These are phyloP conservation scores for Zaprionus tsacasi DNA, from an alignment of 1,140 invertebrate genomes.

Conservation along the genomic window DNA sequence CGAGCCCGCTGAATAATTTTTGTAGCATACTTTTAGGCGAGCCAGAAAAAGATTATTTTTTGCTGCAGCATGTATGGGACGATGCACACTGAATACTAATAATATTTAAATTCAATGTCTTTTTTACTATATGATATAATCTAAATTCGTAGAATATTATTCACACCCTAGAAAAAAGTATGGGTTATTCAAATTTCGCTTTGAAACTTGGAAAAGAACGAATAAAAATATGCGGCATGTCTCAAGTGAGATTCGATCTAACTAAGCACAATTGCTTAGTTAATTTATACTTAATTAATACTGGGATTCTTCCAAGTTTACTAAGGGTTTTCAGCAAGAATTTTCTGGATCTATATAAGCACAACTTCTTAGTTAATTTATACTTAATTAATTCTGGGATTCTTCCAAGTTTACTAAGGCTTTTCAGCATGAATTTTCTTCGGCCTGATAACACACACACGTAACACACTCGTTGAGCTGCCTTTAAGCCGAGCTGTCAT, in stretches of 20 bases:
- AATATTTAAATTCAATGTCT: no score
- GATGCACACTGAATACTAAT: neutral
- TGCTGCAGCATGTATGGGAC: neutral
- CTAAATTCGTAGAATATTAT: no score
- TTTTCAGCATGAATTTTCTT: conserved; percentile 1
- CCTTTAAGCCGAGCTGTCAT: conserved; percentile 36
- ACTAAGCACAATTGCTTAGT: neutral
- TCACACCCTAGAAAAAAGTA: no score
- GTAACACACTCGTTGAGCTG: neutral
- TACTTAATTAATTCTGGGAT: neutral
- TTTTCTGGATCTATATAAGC: no score
- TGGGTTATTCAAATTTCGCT: no score
- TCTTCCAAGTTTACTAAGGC: neutral
- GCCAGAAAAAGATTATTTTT: neutral
- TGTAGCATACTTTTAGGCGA: neutral
- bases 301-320: no score
- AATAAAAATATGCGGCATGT: no score
- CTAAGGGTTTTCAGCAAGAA: no score
- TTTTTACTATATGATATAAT: no score
- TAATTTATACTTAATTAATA: neutral
- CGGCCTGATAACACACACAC: neutral
- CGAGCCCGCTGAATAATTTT: neutral
- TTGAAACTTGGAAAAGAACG: no score
- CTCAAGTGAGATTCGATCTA: no score
- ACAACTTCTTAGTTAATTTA: neutral